Conservation (phyloP, 2,888 invertebrate genomes). For the Punctoribates punctum region DNA sequence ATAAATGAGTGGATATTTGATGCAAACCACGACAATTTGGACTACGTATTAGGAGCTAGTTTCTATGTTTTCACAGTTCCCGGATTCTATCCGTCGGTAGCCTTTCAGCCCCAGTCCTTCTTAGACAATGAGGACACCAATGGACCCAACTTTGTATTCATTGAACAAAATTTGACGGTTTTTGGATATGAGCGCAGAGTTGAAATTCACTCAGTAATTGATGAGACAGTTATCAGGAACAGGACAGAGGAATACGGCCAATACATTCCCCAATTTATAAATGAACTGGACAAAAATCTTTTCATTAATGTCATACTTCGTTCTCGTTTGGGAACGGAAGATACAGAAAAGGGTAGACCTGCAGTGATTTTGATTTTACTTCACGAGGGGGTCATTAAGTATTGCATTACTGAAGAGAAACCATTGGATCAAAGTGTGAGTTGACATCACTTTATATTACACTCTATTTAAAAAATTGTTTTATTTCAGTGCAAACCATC, state of each 20-base stretch:
- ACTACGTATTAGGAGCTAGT: not conserved
- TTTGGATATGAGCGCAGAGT: not conserved
- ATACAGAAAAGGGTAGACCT: not conserved
- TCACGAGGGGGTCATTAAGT: slow-evolving; percentile 10
- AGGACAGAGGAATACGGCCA: not conserved
- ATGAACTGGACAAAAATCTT: not conserved
- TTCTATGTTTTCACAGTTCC: not conserved
- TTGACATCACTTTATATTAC: no score
- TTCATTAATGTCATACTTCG: not conserved
- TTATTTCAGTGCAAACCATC: no score
- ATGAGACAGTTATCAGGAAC: not conserved
- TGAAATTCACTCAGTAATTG: not conserved
- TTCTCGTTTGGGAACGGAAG: not conserved
- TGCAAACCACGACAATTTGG: not conserved
- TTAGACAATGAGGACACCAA: not conserved
- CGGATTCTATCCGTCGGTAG: not conserved
- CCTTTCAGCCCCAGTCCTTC: slow-evolving; percentile 19
- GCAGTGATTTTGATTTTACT: not conserved
- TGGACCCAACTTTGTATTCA: slow-evolving; percentile 22
- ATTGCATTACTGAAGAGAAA: slow-evolving; percentile 12
- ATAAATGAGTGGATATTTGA: not conserved
- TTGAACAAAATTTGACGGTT: not conserved
- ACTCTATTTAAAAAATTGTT: no score
- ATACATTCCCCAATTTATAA: not conserved
- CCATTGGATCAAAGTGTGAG: slow-evolving; percentile 12